phyloP scores from a whole-genome alignment of 2,888 invertebrate genomes.

The Apamea epomidion region DNA sequence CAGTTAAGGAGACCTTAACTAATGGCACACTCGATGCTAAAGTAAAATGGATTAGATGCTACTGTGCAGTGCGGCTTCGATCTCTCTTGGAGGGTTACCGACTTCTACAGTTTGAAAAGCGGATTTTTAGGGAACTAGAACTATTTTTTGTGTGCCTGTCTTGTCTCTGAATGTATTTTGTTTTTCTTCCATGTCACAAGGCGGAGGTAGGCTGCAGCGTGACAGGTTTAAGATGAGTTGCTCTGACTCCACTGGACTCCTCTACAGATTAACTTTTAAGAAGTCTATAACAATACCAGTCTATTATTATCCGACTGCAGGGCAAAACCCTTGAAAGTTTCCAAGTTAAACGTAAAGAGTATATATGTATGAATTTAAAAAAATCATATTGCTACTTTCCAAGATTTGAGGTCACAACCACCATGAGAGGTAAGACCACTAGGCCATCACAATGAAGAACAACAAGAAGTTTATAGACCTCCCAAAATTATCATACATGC shows the following conservation, averaged over 20 bases:
- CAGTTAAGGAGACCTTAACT: conserved; percentile 75
- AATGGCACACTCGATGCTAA: conserved; percentile 71
- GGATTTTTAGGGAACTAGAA: conserved; percentile 15
- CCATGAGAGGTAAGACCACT: not conserved
- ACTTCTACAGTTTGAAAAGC: conserved; percentile 22
- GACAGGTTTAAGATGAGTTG: not conserved
- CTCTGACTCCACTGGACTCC: not conserved
- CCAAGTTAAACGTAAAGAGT: too few relatives aligned
- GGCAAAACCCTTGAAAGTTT: too few relatives aligned
- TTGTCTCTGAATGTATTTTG: not conserved
- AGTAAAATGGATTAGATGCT: conserved; percentile 65
- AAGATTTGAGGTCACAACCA: too few relatives aligned
- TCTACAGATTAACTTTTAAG: not conserved
- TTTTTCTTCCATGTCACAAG: not conserved
- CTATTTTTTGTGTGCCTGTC: not conserved
- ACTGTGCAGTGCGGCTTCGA: conserved; percentile 55
- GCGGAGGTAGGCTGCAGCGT: too few relatives aligned
- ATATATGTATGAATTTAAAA: not conserved
- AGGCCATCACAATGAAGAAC: not conserved
- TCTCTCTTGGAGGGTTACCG: conserved; percentile 49
- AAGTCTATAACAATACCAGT: not conserved
- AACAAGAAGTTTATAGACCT: not conserved
- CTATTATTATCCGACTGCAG: too few relatives aligned
- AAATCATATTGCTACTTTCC: not conserved
- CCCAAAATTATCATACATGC: not conserved